These are phyloP conservation scores for Hippoglossus hippoglossus DNA, from an alignment of 2,797 vertebrate species.

Conservation along the genomic window DNA sequence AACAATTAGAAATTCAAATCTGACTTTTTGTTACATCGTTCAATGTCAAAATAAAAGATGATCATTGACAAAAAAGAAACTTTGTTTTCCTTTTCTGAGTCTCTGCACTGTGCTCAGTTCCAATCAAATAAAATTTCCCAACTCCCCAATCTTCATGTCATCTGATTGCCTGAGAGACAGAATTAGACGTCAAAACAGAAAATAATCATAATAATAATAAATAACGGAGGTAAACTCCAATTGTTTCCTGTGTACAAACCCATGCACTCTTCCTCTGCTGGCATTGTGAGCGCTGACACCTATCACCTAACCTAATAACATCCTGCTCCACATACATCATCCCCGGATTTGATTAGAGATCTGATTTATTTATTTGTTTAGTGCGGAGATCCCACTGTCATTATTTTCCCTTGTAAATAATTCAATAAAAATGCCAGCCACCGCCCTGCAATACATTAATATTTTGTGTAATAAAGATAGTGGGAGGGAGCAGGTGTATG, in stretches of 20 bases:
- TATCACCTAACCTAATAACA: constrained; percentile 80
- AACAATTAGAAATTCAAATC: too few relatives aligned
- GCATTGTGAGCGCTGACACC: constrained; percentile 72
- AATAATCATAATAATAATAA: not conserved
- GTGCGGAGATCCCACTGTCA: constrained; percentile 75
- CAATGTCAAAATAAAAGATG: constrained; percentile 4
- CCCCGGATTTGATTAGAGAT: constrained; percentile 81
- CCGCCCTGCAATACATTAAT: constrained; percentile 74
- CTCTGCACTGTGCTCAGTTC: not conserved
- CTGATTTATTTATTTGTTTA: constrained; percentile 88
- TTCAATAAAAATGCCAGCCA: constrained; percentile 84
- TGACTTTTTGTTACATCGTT: not conserved
- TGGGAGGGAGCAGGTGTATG: constrained; percentile 63
- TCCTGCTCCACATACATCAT: constrained; percentile 76
- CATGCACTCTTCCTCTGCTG: constrained; percentile 52
- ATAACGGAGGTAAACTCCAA: constrained; percentile 37
- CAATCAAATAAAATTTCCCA: constrained; percentile 33
- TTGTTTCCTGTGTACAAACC: constrained; percentile 45
- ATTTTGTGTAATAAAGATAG: constrained; percentile 80
- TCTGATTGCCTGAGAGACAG: constrained; percentile 25
- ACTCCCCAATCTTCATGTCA: constrained; percentile 26
- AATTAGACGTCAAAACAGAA: constrained; percentile 28
- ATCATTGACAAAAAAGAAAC: constrained; percentile 8
- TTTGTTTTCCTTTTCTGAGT: constrained; percentile 1
- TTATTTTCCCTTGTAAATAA: constrained; percentile 87